These are phyloP conservation scores for Aphaenogaster ashmeadi DNA, from an alignment of 1,140 invertebrate genomes.

Conservation along the genomic window DNA sequence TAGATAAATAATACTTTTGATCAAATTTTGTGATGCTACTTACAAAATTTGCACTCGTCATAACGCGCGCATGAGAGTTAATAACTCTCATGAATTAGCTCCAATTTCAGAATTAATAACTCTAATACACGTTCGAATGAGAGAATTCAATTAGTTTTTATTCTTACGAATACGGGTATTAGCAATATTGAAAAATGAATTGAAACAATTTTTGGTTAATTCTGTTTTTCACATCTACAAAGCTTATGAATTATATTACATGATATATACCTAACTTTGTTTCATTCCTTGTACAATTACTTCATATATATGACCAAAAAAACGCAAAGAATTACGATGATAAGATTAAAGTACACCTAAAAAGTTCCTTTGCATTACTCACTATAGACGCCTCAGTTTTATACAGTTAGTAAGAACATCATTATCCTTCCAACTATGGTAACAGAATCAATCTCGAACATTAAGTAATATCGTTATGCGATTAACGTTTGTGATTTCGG, in stretches of 20 bases:
- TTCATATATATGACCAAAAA: background rate
- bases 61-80: background rate
- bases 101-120: background rate
- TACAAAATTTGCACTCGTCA: background rate
- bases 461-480: slow-evolving; percentile 33
- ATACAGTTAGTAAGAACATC: slow-evolving; percentile 6
- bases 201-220: background rate
- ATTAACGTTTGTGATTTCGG: slow-evolving; percentile 53
- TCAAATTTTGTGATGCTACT: background rate
- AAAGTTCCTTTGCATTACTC: background rate
- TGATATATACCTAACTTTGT: background rate
- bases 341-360: background rate
- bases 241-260: background rate
- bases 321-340: background rate
- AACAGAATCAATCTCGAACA: slow-evolving; percentile 21
- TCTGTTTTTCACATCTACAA: background rate
- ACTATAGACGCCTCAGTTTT: background rate
- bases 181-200: background rate
- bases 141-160: background rate
- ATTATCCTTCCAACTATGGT: slow-evolving; percentile 14
- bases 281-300: background rate
- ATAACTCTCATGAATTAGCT: no score
- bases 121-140: background rate
- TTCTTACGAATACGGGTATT: background rate
- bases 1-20: slow-evolving; percentile 10